Conservation (phyloP, 2,113 vertebrate genomes). For the Tursiops truncatus region DNA sequence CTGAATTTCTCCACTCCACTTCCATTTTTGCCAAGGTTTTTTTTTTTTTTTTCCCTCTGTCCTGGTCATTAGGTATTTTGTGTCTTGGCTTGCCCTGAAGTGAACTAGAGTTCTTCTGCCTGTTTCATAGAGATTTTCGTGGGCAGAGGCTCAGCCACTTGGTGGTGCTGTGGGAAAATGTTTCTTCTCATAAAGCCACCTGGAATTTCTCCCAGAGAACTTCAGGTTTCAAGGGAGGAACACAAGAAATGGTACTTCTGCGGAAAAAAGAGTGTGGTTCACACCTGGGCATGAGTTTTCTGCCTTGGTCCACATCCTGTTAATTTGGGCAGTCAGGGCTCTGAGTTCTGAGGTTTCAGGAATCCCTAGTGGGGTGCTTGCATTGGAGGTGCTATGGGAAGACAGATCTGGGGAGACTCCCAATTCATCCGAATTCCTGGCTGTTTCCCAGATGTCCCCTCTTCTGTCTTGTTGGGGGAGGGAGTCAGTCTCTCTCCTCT, state of each 20-base stretch:
- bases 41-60: not conserved
- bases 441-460: not conserved
- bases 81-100: not conserved
- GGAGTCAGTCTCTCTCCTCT: not conserved
- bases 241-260: not conserved
- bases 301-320: not conserved
- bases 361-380: not conserved
- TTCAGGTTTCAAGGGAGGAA: not conserved
- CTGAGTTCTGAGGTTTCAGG: not conserved
- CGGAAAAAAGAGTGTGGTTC: not conserved
- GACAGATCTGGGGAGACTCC: not conserved
- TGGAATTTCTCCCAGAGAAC: not conserved
- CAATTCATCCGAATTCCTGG: not conserved
- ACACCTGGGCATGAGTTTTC: not conserved
- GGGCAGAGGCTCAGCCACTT: slow-evolving; percentile 42
- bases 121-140: not conserved
- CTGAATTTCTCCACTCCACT: not conserved
- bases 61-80: not conserved
- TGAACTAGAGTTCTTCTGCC: not conserved
- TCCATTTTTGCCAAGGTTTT: not conserved
- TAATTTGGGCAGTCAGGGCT: not conserved
- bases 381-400: not conserved
- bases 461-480: not conserved
- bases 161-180: slow-evolving; percentile 65
- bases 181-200: not conserved